A percentile compares a stretch with the other conserved stretches of the same genome.
Evolutionary conservation across 2,113 vertebrate species (phyloP).

Genomic region (Callipepla squamata): DNA sequence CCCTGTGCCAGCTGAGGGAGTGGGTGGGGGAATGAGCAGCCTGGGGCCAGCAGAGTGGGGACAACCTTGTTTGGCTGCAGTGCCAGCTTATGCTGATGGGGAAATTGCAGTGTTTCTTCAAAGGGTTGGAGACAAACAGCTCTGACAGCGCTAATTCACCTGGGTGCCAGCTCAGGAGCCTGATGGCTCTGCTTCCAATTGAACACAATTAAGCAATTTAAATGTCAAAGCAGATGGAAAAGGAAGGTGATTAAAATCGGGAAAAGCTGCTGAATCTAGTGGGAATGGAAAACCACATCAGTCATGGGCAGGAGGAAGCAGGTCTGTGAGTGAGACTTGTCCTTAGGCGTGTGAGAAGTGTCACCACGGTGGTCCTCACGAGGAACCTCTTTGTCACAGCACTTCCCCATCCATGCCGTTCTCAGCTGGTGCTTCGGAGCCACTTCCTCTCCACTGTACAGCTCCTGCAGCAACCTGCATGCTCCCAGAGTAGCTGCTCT

Average conservation of each 20-base stretch:
- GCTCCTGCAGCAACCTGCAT: background rate
- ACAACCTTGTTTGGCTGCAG: background rate
- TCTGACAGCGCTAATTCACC: background rate
- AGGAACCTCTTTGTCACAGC: background rate
- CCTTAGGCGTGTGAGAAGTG: background rate
- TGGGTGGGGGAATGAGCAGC: background rate
- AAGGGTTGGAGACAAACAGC: background rate
- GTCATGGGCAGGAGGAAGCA: fast-evolving
- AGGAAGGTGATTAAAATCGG: background rate
- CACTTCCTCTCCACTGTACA: background rate
- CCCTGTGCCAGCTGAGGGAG: fast-evolving
- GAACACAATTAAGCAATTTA: background rate
- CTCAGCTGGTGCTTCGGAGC: background rate
- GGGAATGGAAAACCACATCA: background rate
- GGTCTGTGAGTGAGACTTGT: background rate
- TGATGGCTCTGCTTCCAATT: background rate
- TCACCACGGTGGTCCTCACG: background rate
- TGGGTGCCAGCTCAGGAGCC: background rate
- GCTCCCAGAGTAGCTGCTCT: background rate
- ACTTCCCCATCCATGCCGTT: background rate
- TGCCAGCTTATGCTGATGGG: background rate
- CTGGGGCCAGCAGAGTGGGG: background rate
- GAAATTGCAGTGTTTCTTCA: background rate
- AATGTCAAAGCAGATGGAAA: background rate
- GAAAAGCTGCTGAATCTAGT: background rate